Conservation (phyloP, 2,888 invertebrate species). For the Pinctada fucata region DNA sequence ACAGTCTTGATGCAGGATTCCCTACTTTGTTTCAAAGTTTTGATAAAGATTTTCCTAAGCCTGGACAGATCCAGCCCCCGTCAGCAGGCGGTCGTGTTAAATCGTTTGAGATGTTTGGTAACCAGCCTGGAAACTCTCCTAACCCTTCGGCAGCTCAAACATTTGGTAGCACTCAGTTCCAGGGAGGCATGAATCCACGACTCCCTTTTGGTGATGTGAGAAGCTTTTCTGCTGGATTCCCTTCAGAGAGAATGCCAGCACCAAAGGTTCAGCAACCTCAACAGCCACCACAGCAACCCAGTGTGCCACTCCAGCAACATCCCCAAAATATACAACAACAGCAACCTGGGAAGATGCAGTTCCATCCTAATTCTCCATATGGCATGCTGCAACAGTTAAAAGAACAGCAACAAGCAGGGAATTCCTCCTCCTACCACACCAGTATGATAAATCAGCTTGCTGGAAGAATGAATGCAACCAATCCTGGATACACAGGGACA, state of each 20-base stretch:
- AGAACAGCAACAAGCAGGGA: conserved; percentile 11
- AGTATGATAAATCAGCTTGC: conserved; percentile 15
- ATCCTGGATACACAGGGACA: neutral
- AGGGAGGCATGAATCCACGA: no score
- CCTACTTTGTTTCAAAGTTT: neutral
- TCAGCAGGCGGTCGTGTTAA: neutral
- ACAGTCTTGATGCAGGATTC: neutral
- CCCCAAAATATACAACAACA: neutral
- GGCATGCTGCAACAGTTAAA: neutral
- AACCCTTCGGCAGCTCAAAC: neutral
- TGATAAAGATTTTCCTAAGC: neutral
- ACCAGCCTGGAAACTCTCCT: neutral
- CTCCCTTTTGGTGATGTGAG: neutral
- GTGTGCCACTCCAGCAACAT: neutral
- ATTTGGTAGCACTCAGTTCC: neutral
- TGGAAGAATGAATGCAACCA: conserved; percentile 1
- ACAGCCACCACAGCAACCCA: neutral
- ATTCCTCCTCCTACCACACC: neutral
- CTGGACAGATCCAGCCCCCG: neutral
- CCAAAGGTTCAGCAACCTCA: neutral
- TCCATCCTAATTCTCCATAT: neutral
- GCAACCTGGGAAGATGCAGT: neutral
- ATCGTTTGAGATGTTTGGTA: neutral
- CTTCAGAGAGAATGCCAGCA: neutral
- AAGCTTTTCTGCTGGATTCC: neutral